Percentiles rank a stretch among this genome's conserved stretches.
phyloP scores from a whole-genome alignment of 1,140 invertebrate genomes.

The Drosophila eugracilis region DNA sequence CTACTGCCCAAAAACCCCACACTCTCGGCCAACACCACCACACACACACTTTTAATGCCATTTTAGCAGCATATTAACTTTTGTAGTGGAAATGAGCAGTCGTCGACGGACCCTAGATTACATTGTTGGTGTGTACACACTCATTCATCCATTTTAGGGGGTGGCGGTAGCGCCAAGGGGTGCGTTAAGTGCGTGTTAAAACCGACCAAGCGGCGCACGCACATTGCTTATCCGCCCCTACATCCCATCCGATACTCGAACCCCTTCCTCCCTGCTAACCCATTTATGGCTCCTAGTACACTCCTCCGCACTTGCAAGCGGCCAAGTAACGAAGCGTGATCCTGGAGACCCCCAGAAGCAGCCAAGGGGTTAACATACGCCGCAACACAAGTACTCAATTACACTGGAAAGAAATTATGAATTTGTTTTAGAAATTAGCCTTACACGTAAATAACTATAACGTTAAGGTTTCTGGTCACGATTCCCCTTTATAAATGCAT shows the following conservation, averaged over 20 bases:
- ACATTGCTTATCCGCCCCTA: constrained; percentile 55
- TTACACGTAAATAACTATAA: no score
- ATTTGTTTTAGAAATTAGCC: no score
- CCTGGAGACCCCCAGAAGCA: constrained; percentile 40
- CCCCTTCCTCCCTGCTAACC: neutral
- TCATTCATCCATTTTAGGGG: constrained; percentile 14
- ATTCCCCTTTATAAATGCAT: no score
- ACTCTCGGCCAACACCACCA: constrained; percentile 9
- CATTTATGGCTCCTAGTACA: constrained; percentile 18
- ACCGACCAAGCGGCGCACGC: constrained; percentile 71
- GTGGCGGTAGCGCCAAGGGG: constrained; percentile 26
- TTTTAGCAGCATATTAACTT: constrained; percentile 81
- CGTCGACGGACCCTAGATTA: constrained; percentile 60
- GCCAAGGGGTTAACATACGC: constrained; percentile 42
- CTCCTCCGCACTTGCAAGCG: constrained; percentile 29
- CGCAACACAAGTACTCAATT: constrained; percentile 46
- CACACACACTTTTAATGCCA: constrained; percentile 65
- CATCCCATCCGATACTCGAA: neutral
- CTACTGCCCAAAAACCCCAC: neutral
- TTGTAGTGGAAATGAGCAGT: constrained; percentile 76
- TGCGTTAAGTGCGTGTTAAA: constrained; percentile 73
- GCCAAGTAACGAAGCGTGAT: constrained; percentile 63
- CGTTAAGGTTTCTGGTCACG: no score
- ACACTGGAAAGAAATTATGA: constrained; percentile 15
- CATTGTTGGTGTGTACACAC: constrained; percentile 51